A percentile compares a stretch with the other conserved stretches of the same genome.
Conservation (phyloP, 1,140 invertebrate species). For the Sycophila sp. region DNA sequence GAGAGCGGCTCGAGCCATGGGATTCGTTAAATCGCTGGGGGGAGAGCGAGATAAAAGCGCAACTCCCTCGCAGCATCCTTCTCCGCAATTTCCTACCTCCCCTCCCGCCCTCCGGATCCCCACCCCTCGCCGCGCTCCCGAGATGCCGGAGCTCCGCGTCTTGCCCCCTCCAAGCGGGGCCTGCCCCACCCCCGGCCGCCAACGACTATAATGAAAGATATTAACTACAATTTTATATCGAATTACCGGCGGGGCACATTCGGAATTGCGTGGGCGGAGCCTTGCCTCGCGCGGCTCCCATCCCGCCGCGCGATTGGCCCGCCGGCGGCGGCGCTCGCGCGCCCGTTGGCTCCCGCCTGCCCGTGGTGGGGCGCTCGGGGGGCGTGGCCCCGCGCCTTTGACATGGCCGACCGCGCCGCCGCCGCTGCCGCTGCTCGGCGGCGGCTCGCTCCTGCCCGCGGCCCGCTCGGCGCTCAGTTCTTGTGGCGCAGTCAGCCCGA, state of each 20-base stretch:
- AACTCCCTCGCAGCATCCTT: neutral
- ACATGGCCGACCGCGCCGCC: constrained; percentile 61
- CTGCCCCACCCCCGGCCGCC: constrained; percentile 34
- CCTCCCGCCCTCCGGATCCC: neutral
- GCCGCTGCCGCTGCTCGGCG: constrained; percentile 2
- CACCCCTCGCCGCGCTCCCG: neutral
- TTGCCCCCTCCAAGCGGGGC: constrained; percentile 6
- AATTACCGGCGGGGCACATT: constrained; percentile 66
- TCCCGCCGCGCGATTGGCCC: constrained; percentile 44
- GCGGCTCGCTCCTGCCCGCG: constrained; percentile 33
- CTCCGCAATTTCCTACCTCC: neutral
- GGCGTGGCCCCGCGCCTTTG: constrained; percentile 51
- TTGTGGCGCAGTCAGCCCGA: constrained; percentile 30
- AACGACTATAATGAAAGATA: constrained; percentile 66
- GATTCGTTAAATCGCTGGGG: constrained; percentile 52
- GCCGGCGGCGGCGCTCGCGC: constrained; percentile 40
- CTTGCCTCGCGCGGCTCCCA: neutral
- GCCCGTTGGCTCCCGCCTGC: constrained; percentile 48
- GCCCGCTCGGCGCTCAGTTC: constrained; percentile 14
- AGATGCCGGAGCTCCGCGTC: too few species aligned
- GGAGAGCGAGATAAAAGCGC: constrained; percentile 36
- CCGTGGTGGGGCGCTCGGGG: constrained; percentile 35
- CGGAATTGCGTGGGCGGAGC: constrained; percentile 64
- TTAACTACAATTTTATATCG: constrained; percentile 69
- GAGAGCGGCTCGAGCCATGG: constrained; percentile 36